Percentiles rank a stretch among this genome's conserved stretches.
Evolutionary conservation across 1,140 invertebrate species (phyloP).

Genomic region (Camponotus vicinus): DNA sequence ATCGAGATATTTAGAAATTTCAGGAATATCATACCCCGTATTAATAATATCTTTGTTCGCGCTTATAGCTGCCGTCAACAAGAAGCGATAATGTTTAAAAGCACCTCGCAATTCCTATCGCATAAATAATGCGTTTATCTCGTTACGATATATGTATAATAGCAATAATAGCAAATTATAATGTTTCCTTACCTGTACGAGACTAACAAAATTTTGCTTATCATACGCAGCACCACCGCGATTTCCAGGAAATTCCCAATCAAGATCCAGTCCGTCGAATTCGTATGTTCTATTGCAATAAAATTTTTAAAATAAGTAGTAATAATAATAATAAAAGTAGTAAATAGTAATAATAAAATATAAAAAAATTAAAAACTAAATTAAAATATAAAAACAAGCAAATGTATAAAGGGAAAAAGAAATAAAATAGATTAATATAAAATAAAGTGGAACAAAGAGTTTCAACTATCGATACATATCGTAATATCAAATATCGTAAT

Average conservation of each 20-base stretch:
- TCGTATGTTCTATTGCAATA: slow-evolving; percentile 87
- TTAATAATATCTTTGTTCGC: slow-evolving; percentile 91
- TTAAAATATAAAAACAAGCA: background rate
- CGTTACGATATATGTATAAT: too few species aligned
- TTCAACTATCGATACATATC: slow-evolving; percentile 7
- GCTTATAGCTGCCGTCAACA: slow-evolving; percentile 92
- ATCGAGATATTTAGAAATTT: slow-evolving; percentile 91
- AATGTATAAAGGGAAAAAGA: background rate
- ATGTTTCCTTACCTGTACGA: slow-evolving; percentile 89
- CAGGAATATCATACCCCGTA: slow-evolving; percentile 91
- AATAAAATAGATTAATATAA: slow-evolving; percentile 42
- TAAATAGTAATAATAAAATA: background rate
- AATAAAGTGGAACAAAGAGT: background rate
- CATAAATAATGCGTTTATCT: slow-evolving; percentile 15
- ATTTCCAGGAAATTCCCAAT: slow-evolving; percentile 92
- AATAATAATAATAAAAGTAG: too few species aligned
- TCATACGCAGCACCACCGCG: slow-evolving; percentile 91
- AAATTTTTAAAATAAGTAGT: too few species aligned
- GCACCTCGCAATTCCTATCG: slow-evolving; percentile 88
- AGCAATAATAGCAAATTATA: background rate
- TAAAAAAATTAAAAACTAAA: background rate
- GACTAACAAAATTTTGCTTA: slow-evolving; percentile 91
- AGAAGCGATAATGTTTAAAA: slow-evolving; percentile 86
- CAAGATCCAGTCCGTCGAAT: slow-evolving; percentile 94
- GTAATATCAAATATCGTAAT: background rate